Evolutionary conservation across 2,113 vertebrate species (phyloP).

Genomic region (Zootoca vivipara): DNA sequence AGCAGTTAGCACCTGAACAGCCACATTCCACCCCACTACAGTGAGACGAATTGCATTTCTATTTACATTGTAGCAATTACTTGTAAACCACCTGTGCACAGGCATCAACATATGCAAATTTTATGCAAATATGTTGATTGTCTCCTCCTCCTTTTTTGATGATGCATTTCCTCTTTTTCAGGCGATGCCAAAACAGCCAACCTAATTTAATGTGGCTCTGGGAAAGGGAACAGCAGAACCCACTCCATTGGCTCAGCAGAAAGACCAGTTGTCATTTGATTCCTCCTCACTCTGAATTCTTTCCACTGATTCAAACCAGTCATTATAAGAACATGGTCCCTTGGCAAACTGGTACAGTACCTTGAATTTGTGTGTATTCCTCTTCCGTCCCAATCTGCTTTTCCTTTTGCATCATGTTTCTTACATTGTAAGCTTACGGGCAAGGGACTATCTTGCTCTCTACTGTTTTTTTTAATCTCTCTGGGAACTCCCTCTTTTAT

Average conservation of each 20-base stretch:
- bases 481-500: neutral
- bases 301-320: neutral
- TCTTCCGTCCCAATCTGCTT: neutral
- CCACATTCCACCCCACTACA: too few species aligned
- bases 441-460: neutral
- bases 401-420: neutral
- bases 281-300: neutral
- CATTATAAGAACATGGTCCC: neutral
- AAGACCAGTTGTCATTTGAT: neutral
- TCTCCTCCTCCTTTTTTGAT: too few species aligned
- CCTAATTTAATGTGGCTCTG: too few species aligned
- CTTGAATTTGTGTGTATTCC: neutral
- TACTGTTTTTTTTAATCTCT: neutral
- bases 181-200: too few species aligned
- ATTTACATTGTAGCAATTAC: too few species aligned
- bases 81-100: too few species aligned
- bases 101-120: too few species aligned
- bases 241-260: neutral
- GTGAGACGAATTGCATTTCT: too few species aligned
- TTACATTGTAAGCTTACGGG: neutral
- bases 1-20: too few species aligned
- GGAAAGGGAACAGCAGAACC: too few species aligned
- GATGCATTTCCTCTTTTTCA: too few species aligned
- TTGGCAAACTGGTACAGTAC: neutral
- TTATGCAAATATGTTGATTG: too few species aligned